Evolutionary conservation across 2,797 vertebrate species (phyloP).

Genomic region (Myiotriccus ornatus): DNA sequence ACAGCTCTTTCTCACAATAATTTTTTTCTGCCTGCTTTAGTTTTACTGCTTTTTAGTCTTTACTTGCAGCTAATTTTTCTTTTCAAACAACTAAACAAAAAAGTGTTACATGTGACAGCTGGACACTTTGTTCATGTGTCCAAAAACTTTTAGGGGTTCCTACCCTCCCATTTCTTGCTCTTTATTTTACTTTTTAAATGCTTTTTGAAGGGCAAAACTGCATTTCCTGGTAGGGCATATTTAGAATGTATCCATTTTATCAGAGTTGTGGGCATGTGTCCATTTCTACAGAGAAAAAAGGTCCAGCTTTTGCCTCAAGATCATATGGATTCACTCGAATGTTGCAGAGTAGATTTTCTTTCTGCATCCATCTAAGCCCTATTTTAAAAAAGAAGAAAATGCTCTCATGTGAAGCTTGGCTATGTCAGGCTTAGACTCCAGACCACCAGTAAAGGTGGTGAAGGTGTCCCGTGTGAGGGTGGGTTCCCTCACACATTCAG

Average conservation of each 20-base stretch:
- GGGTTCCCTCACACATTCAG: background rate
- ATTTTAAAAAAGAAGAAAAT: background rate
- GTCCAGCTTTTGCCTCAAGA: background rate
- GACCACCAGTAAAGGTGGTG: accelerated
- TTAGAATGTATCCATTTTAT: background rate
- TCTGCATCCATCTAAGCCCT: background rate
- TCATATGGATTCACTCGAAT: accelerated
- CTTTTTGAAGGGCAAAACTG: background rate
- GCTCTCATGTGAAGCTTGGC: background rate
- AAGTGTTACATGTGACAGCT: background rate
- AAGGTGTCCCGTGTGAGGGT: background rate
- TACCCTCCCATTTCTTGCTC: background rate
- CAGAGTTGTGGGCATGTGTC: background rate
- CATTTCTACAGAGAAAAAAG: background rate
- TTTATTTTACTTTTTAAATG: background rate
- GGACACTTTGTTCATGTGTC: background rate
- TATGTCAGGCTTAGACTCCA: background rate
- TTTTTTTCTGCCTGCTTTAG: background rate
- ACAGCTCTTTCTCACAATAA: background rate
- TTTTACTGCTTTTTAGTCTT: background rate
- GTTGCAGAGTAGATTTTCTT: background rate
- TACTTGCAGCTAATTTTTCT: background rate
- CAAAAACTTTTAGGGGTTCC: background rate
- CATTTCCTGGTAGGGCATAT: background rate
- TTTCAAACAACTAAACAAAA: background rate